Evolutionary conservation across 2,113 vertebrate genomes (phyloP).

Genomic region (Numida meleagris): DNA sequence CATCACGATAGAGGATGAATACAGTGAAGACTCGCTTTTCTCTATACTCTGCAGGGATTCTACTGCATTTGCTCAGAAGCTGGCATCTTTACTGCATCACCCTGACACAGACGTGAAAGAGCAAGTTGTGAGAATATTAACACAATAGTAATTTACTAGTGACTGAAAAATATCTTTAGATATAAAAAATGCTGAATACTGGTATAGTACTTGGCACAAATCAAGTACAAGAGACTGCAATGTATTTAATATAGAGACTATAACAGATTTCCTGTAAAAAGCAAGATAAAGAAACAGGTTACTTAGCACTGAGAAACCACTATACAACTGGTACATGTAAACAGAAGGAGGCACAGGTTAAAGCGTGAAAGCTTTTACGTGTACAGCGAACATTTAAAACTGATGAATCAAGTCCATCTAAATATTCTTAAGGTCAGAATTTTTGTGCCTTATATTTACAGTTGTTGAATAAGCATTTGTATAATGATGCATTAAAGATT

Average conservation of each 20-base stretch:
- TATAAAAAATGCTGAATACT: neutral
- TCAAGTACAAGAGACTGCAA: neutral
- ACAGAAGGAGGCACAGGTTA: neutral
- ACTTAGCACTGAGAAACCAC: neutral
- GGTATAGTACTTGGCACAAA: neutral
- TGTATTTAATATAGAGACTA: neutral
- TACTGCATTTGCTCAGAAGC: conserved; percentile 80
- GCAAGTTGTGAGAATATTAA: conserved; percentile 85
- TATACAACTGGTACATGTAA: neutral
- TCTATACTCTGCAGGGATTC: conserved; percentile 81
- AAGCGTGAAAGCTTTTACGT: neutral
- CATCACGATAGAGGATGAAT: conserved; percentile 61
- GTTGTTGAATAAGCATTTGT: neutral
- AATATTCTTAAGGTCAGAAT: neutral
- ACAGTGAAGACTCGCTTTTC: conserved; percentile 83
- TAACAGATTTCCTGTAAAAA: neutral
- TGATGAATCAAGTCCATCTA: neutral
- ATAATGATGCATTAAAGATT: neutral
- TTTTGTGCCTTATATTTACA: neutral
- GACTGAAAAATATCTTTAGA: neutral
- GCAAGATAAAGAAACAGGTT: neutral
- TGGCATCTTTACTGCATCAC: conserved; percentile 83
- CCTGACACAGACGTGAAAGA: conserved; percentile 85
- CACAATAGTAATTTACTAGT: neutral
- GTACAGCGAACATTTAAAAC: neutral